A percentile compares a stretch with the other conserved stretches of the same genome.
Evolutionary conservation across 2,888 invertebrate genomes (phyloP).

Genomic region (Tipula confusa): DNA sequence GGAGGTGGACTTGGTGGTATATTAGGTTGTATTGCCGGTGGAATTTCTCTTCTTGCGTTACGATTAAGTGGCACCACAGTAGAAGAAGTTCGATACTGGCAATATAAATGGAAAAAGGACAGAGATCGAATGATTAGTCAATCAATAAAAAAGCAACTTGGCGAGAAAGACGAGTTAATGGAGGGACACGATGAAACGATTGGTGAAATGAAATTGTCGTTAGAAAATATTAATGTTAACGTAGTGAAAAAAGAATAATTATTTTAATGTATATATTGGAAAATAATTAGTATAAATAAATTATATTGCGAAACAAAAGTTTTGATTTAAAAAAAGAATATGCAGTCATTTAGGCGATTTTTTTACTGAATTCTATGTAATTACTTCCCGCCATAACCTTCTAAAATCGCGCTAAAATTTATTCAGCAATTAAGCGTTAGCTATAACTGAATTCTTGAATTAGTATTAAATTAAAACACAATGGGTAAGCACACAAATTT

Average conservation of each 20-base stretch:
- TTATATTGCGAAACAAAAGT: background rate
- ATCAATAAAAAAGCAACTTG: constrained; percentile 39
- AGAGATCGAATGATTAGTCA: constrained; percentile 46
- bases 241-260: background rate
- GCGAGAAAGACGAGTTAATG: background rate
- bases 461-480: background rate
- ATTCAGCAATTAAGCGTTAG: background rate
- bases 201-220: background rate
- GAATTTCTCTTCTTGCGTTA: constrained; percentile 53
- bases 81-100: constrained; percentile 60
- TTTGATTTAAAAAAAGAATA: background rate
- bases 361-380: background rate
- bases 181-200: background rate
- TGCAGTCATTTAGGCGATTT: background rate
- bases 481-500: background rate
- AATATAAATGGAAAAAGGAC: constrained; percentile 51
- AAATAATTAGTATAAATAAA: background rate
- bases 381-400: background rate
- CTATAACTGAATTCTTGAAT: background rate
- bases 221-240: background rate
- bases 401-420: background rate
- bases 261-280: background rate
- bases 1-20: constrained; percentile 61
- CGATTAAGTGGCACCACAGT: constrained; percentile 58
- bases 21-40: constrained; percentile 60